Conservation (phyloP, 2,888 invertebrate genomes). For the Aplocera efformata region DNA sequence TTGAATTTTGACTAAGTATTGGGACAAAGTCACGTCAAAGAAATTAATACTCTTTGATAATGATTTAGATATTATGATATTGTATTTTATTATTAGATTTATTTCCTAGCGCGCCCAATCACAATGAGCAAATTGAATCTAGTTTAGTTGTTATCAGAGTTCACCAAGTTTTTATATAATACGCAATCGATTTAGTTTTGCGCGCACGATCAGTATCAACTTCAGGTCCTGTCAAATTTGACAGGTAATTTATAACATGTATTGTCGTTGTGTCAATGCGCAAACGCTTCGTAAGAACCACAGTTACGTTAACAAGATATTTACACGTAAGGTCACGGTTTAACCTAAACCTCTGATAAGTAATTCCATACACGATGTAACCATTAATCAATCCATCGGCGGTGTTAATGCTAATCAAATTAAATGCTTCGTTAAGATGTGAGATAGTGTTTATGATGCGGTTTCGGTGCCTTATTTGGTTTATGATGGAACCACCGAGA, state of each 20-base stretch:
- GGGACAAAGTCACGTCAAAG: too few relatives aligned
- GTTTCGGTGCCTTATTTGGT: conserved; percentile 19
- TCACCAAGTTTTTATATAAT: too few relatives aligned
- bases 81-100: too few relatives aligned
- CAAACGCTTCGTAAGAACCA: background rate
- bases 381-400: conserved; percentile 49
- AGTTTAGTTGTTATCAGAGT: too few relatives aligned
- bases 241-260: background rate
- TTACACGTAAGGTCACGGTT: conserved; percentile 44
- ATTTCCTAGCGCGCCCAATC: too few relatives aligned
- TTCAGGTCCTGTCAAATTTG: background rate
- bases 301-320: conserved; percentile 6
- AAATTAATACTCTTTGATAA: too few relatives aligned
- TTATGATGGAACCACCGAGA: conserved; percentile 16
- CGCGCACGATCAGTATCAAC: background rate
- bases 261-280: background rate
- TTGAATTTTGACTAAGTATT: too few relatives aligned
- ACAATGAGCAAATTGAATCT: too few relatives aligned
- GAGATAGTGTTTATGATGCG: conserved; percentile 34
- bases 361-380: conserved; percentile 18
- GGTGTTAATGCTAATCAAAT: conserved; percentile 51
- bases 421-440: conserved; percentile 55
- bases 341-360: conserved; percentile 49
- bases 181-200: too few relatives aligned
- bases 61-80: too few relatives aligned